Evolutionary conservation across 92 coral and sea anemone species (phyloP), one percentile per base, ranked within the genome.

Genomic region (Plumapathes pennacea): DNA sequence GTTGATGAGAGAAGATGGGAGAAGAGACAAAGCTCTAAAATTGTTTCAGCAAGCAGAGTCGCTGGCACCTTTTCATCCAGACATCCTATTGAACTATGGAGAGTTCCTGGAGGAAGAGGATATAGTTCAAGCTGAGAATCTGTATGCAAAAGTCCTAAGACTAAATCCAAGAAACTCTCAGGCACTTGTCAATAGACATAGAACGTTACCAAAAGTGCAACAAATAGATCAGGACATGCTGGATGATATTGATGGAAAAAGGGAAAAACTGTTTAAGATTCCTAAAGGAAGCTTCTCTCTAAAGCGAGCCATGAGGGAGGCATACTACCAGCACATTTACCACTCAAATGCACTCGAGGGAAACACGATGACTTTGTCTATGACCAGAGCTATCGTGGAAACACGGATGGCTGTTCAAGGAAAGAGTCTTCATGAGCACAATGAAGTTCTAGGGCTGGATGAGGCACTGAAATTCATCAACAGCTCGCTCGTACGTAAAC

Each of bases 341-440:
- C 98, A 92, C 32, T 84, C 98, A 15, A 92, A 89, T 67, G 98
- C 98, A 10, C 88, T 92, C 52, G 98, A 92, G 69, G 98, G 98
- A 1, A 92, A 92, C 59, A 92, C 98, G 33, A 92, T 92, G 98
- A 92, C 98, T 2, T 56, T 92, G 30, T 88, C 96, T 4, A 92
- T 92, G 98, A 85, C 98, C 0, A 74, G 98, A 48, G 98, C 98
- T 9, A 64, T 92, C 20, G 98, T 92, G 3, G 98, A 92, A 57
- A 88, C 98, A 41, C 76, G 80, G 59, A 92, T 92, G 98, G 98
- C 92, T 14, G 62, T 92, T 3, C 76, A 88, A 32, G 98, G 98
- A 11, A 92, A 92, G 44, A 92, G 98, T 51, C 80, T 92, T 2
- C 62, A 79, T 12, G 98, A 92, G 30, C 98, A 92, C 68, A 92